Conservation (phyloP, 2,888 invertebrate species). For the Elmis aenea region DNA sequence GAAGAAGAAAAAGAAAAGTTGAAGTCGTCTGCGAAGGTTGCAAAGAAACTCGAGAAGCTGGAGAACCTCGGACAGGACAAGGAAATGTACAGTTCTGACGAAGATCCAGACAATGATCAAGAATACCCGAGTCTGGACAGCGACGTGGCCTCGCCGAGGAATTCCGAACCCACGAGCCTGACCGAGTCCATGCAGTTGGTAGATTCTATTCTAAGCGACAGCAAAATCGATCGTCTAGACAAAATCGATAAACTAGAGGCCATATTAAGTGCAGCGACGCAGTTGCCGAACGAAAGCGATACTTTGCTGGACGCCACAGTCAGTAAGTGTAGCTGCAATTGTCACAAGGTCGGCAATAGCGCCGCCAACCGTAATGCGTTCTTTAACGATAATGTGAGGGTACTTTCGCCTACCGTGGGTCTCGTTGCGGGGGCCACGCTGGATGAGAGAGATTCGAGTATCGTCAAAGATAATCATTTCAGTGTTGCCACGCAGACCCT, state of each 20-base stretch:
- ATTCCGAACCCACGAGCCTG: conserved; percentile 71
- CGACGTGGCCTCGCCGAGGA: conserved; percentile 61
- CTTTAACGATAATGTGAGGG: conserved; percentile 32
- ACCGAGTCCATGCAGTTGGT: conserved; percentile 88
- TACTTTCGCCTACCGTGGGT: conserved; percentile 39
- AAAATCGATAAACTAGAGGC: conserved; percentile 84
- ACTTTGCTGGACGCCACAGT: conserved; percentile 37
- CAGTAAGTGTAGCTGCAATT: conserved; percentile 52
- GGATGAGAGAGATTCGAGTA: conserved; percentile 41
- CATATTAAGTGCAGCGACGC: conserved; percentile 74
- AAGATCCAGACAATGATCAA: conserved; percentile 67
- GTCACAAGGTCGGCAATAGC: conserved; percentile 42
- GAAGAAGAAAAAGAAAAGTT: conserved; percentile 90
- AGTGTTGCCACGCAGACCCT: conserved; percentile 76
- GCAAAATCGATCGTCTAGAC: conserved; percentile 76
- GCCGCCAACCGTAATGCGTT: conserved; percentile 10
- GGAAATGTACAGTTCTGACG: conserved; percentile 65
- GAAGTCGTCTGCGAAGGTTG: conserved; percentile 87
- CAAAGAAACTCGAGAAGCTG: conserved; percentile 85
- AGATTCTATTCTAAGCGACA: conserved; percentile 77
- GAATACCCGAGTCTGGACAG: conserved; percentile 80
- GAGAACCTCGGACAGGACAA: conserved; percentile 73
- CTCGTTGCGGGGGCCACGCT: conserved; percentile 32
- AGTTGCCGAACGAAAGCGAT: conserved; percentile 56
- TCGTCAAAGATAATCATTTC: conserved; percentile 47